These are phyloP conservation scores for Mizuhopecten yessoensis DNA, from an alignment of 1,140 invertebrate species.

Conservation along the genomic window DNA sequence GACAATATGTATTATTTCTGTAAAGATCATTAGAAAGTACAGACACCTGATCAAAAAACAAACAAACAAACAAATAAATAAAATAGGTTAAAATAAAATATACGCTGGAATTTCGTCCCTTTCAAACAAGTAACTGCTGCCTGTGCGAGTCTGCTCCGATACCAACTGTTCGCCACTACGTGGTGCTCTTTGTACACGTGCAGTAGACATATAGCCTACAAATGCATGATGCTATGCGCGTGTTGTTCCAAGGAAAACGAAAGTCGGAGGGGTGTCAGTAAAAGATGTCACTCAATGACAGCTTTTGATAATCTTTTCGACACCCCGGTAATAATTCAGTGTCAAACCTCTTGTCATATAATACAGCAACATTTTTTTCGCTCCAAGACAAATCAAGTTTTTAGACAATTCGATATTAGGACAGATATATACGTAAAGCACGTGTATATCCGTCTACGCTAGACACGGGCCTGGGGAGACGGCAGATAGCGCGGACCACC, in stretches of 20 bases:
- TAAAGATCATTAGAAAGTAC: too few relatives aligned
- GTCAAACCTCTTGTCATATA: not conserved
- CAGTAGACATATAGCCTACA: not conserved
- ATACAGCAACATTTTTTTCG: not conserved
- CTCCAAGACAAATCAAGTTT: slow-evolving; percentile 27
- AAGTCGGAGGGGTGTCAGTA: not conserved
- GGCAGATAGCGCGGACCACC: not conserved
- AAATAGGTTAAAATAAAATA: too few relatives aligned
- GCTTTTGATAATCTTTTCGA: slow-evolving; percentile 12
- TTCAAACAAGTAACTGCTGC: too few relatives aligned
- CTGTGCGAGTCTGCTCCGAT: not conserved
- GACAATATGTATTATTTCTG: too few relatives aligned
- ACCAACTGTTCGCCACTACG: not conserved
- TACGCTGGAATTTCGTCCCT: too few relatives aligned
- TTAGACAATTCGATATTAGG: slow-evolving; percentile 38
- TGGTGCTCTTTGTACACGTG: not conserved
- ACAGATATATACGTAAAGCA: slow-evolving; percentile 15
- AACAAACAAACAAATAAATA: too few relatives aligned
- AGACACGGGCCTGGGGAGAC: not conserved
- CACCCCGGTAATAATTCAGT: slow-evolving; percentile 23
- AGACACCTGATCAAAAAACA: too few relatives aligned
- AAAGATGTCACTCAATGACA: not conserved
- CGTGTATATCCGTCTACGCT: not conserved
- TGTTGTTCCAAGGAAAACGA: not conserved
- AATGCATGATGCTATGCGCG: not conserved